Evolutionary conservation across 2,797 vertebrate species (phyloP).

Genomic region (Enteromius unitaeniatus): DNA sequence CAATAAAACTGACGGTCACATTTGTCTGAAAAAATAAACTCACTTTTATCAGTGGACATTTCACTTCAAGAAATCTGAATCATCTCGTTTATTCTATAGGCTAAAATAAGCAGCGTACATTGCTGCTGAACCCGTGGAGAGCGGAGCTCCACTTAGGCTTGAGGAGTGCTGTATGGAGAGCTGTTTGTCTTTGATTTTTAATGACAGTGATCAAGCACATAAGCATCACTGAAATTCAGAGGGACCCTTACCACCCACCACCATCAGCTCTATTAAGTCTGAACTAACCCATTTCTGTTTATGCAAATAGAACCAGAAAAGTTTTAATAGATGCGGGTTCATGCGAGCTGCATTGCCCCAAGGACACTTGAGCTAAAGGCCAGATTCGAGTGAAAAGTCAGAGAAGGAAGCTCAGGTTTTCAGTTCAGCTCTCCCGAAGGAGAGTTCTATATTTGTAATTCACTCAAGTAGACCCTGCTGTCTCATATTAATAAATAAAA

Average conservation of each 20-base stretch:
- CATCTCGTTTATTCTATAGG: background rate
- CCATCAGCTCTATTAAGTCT: conserved; percentile 71
- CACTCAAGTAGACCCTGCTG: conserved; percentile 15
- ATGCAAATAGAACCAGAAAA: conserved; percentile 66
- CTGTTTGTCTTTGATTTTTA: conserved; percentile 35
- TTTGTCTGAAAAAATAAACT: background rate
- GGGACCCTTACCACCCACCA: conserved; percentile 47
- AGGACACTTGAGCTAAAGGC: conserved; percentile 70
- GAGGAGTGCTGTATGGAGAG: conserved; percentile 10
- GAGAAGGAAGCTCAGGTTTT: conserved; percentile 45
- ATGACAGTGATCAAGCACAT: conserved; percentile 50
- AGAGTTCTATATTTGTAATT: conserved; percentile 14
- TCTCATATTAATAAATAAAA: background rate
- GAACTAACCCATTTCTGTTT: conserved; percentile 67
- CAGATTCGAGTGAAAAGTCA: conserved; percentile 60
- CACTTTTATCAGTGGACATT: background rate
- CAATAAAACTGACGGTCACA: background rate
- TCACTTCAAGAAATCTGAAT: background rate
- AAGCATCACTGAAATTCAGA: conserved; percentile 38
- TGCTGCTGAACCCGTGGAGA: background rate
- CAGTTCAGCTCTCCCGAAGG: background rate
- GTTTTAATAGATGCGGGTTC: conserved; percentile 69
- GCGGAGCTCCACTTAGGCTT: conserved; percentile 4
- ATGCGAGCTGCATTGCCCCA: conserved; percentile 58
- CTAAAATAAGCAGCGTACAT: background rate